phyloP scores from a whole-genome alignment of 2,888 invertebrate species.

The Chesias legatella region DNA sequence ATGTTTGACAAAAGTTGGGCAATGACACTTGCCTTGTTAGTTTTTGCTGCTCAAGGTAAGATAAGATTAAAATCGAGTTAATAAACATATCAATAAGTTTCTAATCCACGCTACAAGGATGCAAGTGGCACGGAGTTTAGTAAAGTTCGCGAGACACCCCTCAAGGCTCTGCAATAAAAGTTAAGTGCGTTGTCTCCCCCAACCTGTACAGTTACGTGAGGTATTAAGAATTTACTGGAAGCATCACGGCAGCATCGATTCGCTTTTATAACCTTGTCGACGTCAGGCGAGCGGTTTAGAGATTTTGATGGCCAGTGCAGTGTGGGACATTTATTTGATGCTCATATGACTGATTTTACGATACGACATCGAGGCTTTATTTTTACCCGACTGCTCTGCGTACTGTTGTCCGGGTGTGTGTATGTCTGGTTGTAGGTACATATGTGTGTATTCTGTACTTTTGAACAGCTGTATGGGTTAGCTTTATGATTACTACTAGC shows the following conservation, averaged over 20 bases:
- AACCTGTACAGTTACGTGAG: constrained; percentile 76
- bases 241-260: constrained; percentile 47
- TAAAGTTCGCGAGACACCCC: constrained; percentile 23
- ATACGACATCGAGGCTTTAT: no score
- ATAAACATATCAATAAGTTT: constrained; percentile 20
- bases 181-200: constrained; percentile 63
- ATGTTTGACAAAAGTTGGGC: no score
- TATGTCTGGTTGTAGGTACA: no score
- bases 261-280: constrained; percentile 40
- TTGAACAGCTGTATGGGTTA: no score
- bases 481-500: no score
- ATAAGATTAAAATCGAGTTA: no score
- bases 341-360: no score
- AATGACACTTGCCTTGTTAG: no score
- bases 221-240: constrained; percentile 77
- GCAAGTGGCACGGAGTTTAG: neutral
- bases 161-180: constrained; percentile 64
- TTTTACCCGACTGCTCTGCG: no score
- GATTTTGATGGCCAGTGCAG: constrained; percentile 28
- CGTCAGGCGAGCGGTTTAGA: constrained; percentile 30
- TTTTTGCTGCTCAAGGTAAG: neutral
- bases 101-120: neutral
- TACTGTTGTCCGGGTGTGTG: no score
- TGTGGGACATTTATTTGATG: neutral
- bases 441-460: no score